Base-by-base conservation (phyloP, 2,113 vertebrate genomes). In the Ginglymostoma cirratum region DNA sequence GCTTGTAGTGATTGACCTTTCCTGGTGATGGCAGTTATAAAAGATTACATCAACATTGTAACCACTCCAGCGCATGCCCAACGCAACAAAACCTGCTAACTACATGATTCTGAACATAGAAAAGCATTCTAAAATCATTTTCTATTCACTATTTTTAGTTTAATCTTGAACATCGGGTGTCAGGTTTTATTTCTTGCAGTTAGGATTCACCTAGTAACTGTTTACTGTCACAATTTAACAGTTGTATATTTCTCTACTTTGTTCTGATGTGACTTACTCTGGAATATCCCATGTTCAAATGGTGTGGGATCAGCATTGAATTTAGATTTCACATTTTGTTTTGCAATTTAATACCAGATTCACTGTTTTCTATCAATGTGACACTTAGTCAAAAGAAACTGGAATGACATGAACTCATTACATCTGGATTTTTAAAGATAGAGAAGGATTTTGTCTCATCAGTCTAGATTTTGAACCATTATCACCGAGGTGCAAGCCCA, bases 1-100 rank as follows among this genome's bases (percentile, higher is more conserved):
- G 94, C 69, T 52, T 95, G 24, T 52, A 19, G 69, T 95, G 69
- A 72, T 95, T 12, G 70, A 42, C 94, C 72, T 95, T 30, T 95
- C 38, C 34, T 92, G 89, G 45, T 72, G 67, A 30, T 72, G 93
- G 93, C 42, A 42, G 21, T 70, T 94, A 21, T 12, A 24, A 70
- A 45, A 17, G 65, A 45, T 14, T 15, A n/a, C 42, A 14, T 6
- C 93, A 95, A 38, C 67, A 72, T 42, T 95, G 94, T 27, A 34
- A 30, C 94, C 38, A 95, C 69, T 95, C 94, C 69, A 95, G 69
- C 27, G 19, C 89, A 42, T 24, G 23, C 30, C 27, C 61, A 93
- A 5, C 7, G 0, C 67, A 94, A 45, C 66, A 45, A 30, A 67
- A 70, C 66, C 38, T 70, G 7, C 19, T 52, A 34, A 2, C 8